Conservation (phyloP, 2,797 vertebrate species). For the Pelobates cultripes region DNA sequence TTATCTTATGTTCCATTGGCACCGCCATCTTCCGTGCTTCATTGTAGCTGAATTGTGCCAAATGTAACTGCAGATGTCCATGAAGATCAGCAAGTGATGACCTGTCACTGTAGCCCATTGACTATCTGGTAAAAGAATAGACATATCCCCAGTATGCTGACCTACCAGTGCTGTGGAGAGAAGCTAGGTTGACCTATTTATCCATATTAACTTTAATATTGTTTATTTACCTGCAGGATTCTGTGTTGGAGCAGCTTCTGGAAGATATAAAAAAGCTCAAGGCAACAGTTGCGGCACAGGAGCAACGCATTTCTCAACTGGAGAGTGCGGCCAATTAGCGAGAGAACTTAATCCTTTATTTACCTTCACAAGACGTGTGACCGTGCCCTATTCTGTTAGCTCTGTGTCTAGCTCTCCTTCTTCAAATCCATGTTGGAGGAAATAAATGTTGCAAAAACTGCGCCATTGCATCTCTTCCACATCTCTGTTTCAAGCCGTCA, state of each 20-base stretch:
- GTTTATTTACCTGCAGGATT: constrained; percentile 39
- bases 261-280: constrained; percentile 67
- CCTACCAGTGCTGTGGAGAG: no score
- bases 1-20: no score
- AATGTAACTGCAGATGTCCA: no score
- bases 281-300: constrained; percentile 61
- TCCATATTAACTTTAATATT: background rate
- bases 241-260: constrained; percentile 58
- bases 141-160: no score
- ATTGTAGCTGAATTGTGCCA: no score
- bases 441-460: background rate
- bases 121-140: no score
- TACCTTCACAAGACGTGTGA: background rate
- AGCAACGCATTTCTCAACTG: constrained; percentile 64
- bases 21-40: no score
- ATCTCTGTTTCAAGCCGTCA: no score
- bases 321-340: constrained; percentile 61
- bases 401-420: background rate
- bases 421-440: background rate
- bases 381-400: background rate
- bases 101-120: no score
- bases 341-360: no score
- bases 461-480: background rate
- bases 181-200: no score
- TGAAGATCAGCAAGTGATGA: no score